Evolutionary conservation across 2,888 invertebrate genomes (phyloP).

Genomic region (Masnerella sp.): DNA sequence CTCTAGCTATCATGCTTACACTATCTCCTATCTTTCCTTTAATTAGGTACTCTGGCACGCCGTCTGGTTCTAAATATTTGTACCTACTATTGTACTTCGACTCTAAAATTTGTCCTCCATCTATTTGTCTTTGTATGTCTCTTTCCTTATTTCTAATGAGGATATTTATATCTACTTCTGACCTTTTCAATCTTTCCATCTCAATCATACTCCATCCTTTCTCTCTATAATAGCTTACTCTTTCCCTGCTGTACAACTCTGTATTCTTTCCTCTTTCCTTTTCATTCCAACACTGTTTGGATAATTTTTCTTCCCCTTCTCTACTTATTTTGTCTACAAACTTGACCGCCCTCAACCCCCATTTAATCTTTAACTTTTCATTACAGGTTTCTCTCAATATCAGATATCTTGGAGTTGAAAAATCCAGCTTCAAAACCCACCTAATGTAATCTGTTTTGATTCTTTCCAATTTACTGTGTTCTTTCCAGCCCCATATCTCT

Average conservation of each 20-base stretch:
- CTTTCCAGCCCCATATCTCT: conserved; percentile 9
- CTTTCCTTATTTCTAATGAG: background rate
- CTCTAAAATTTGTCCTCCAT: background rate
- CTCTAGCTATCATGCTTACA: background rate
- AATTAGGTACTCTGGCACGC: background rate
- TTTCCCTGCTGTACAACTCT: background rate
- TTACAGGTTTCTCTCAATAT: background rate
- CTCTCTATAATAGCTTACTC: background rate
- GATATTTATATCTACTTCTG: background rate
- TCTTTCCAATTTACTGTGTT: background rate
- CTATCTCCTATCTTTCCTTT: background rate
- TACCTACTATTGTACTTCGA: background rate
- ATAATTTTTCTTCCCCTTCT: background rate
- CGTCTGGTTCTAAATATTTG: background rate
- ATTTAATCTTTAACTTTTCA: background rate
- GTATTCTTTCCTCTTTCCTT: background rate
- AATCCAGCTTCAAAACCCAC: conserved; percentile 1
- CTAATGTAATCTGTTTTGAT: background rate
- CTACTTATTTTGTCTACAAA: background rate
- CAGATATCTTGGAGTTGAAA: background rate
- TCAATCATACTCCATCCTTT: background rate
- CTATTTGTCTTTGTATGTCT: background rate
- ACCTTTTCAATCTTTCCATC: background rate
- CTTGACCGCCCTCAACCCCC: background rate
- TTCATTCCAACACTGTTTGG: conserved; percentile 2